Conservation (phyloP, 2,113 vertebrate species). For the Amphiprion percula region DNA sequence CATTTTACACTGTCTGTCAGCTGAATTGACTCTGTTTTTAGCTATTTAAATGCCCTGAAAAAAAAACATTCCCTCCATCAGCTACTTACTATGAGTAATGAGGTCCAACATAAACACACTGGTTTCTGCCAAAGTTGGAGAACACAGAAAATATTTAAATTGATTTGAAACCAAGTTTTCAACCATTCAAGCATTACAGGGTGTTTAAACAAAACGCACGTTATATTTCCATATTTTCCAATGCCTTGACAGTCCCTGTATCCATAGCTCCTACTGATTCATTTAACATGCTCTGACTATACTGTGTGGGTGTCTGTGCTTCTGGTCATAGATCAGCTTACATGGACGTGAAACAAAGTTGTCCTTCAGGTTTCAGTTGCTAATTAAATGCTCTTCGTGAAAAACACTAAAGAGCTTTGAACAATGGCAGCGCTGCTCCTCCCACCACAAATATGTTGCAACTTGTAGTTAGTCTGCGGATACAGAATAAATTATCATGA, state of each 20-base stretch:
- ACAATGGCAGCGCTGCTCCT: constrained; percentile 39
- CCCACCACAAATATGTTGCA: constrained; percentile 45
- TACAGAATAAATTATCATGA: background rate
- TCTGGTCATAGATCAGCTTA: constrained; percentile 20
- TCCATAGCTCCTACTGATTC: constrained; percentile 38
- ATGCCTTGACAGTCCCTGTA: constrained; percentile 12
- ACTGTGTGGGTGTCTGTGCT: constrained; percentile 6
- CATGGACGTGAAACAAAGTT: constrained; percentile 1
- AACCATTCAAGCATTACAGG: background rate
- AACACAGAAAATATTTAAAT: background rate
- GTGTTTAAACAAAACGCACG: constrained; percentile 26
- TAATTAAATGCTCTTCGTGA: constrained; percentile 45
- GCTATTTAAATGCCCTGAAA: too few relatives aligned
- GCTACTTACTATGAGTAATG: background rate
- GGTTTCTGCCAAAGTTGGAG: background rate
- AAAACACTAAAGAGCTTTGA: constrained; percentile 36
- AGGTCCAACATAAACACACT: background rate
- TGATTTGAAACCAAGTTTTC: background rate
- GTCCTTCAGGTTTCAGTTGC: constrained; percentile 28
- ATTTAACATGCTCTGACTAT: constrained; percentile 54
- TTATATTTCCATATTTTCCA: constrained; percentile 37
- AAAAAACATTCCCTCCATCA: background rate
- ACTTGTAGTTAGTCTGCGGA: constrained; percentile 30
- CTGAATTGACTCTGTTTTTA: constrained; percentile 10
- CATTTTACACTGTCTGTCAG: background rate